Evolutionary conservation across 1,140 invertebrate genomes (phyloP).

Genomic region (Brachionus sp.): DNA sequence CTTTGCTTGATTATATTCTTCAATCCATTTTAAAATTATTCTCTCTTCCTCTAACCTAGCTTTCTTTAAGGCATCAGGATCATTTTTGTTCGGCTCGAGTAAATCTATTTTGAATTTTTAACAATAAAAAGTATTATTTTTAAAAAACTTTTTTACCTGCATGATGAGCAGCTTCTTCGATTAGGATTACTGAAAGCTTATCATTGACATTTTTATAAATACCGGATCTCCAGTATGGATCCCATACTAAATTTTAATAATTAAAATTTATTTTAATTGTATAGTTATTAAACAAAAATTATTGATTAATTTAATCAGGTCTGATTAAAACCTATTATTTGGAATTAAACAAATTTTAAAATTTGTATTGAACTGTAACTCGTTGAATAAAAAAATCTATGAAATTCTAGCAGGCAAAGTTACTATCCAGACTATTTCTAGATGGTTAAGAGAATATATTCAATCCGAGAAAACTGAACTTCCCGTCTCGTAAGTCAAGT

Average conservation of each 20-base stretch:
- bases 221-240: slow-evolving; percentile 87
- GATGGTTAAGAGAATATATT: no score
- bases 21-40: slow-evolving; percentile 70
- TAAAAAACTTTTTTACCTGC: slow-evolving; percentile 61
- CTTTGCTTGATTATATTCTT: not conserved
- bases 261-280: not conserved
- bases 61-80: slow-evolving; percentile 68
- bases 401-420: no score
- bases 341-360: no score
- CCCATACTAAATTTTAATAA: slow-evolving; percentile 67
- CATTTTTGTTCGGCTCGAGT: slow-evolving; percentile 67
- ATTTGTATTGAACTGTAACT: no score
- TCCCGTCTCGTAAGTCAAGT: no score
- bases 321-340: not conserved
- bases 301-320: not conserved
- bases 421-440: no score
- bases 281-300: not conserved
- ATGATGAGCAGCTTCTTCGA: slow-evolving; percentile 65
- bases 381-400: no score
- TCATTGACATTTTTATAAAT: slow-evolving; percentile 65
- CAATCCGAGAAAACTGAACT: no score
- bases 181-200: slow-evolving; percentile 72
- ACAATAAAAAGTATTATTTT: slow-evolving; percentile 76
- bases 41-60: slow-evolving; percentile 69
- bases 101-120: slow-evolving; percentile 64